Evolutionary conservation across 2,888 invertebrate genomes (phyloP), one percentile per base, ranked within the genome.

Genomic region (Gortyna flavago): DNA sequence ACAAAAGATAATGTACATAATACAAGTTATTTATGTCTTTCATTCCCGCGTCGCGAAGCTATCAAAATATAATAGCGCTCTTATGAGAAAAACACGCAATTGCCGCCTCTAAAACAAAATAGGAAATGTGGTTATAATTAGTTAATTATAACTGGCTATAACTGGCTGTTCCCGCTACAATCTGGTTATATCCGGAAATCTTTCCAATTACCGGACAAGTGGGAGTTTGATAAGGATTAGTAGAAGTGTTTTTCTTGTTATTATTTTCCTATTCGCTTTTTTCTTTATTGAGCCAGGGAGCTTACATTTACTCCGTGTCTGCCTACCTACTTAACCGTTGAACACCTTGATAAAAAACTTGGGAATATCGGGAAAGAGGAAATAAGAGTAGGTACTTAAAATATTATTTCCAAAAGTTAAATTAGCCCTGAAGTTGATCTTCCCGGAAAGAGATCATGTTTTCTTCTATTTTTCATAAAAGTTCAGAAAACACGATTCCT

Each of bases 161-260:
- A 81, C 83, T 80, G 79, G 86, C 86, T 89, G 86, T 87, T 89
- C 84, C 90, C 75, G 81, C 72, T 69, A 76, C 85, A 84, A 88
- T 85, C 87, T 85, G 87, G 88, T 91, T 88, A 90, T 89, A 88
- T 84, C 88, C 88, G 87, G 88, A 84, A 80, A 84, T 85, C 87
- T 89, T 91, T 87, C 87, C 90, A 91, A 92, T 93, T 92, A 92
- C 88, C 85, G 89, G 86, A 87, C 89, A 88, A 91, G 90, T 90
- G 85, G 87, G 79, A 84, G 81, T 85, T 85, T 85, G 86, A 89
- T 84, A 86, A 80, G 84, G 85, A 76, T 79, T 78, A 87, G 78
- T 86, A 76, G 84, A 64, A 82, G 69, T 77, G 62, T 73, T 74
- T 32, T 59, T 48, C 13, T 71, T 83, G 77, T 76, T 54, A 25